Evolutionary conservation across 2,797 vertebrate genomes (phyloP).

Genomic region (Tadarida brasiliensis): DNA sequence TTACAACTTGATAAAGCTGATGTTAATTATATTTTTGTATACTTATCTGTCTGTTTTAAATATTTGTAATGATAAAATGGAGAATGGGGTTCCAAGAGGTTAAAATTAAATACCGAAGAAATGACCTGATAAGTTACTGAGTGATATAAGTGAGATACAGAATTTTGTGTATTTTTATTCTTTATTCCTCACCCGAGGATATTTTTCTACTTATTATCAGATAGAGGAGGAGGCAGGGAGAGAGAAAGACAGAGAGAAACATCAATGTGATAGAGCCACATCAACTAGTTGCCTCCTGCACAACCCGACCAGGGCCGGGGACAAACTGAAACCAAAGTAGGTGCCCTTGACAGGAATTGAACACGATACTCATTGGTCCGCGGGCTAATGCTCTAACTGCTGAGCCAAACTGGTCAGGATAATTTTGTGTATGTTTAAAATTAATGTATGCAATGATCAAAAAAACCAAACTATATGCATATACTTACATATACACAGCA

Average conservation of each 20-base stretch:
- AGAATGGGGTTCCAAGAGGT: neutral
- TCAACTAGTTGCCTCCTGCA: too few species aligned
- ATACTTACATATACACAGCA: neutral
- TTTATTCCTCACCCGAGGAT: too few species aligned
- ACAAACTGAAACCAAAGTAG: too few species aligned
- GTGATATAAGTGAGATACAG: neutral
- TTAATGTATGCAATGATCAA: neutral
- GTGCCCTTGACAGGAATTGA: too few species aligned
- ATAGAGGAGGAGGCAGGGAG: too few species aligned
- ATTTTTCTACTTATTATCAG: too few species aligned
- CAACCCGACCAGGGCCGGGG: too few species aligned
- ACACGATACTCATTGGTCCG: too few species aligned
- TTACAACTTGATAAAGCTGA: constrained; percentile 11
- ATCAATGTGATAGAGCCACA: too few species aligned
- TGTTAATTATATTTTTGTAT: neutral
- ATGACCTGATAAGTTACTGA: neutral
- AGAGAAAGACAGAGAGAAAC: too few species aligned
- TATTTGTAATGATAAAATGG: constrained; percentile 1
- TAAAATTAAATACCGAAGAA: constrained; percentile 10
- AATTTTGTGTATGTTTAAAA: neutral
- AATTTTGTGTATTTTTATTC: neutral
- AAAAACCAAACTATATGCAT: neutral
- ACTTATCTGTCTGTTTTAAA: neutral
- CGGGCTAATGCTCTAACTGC: too few species aligned
- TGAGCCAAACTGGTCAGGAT: too few species aligned